Evolutionary conservation across 1,140 invertebrate species (phyloP), one percentile per base, ranked within the genome.

Genomic region (Spodoptera litura): DNA sequence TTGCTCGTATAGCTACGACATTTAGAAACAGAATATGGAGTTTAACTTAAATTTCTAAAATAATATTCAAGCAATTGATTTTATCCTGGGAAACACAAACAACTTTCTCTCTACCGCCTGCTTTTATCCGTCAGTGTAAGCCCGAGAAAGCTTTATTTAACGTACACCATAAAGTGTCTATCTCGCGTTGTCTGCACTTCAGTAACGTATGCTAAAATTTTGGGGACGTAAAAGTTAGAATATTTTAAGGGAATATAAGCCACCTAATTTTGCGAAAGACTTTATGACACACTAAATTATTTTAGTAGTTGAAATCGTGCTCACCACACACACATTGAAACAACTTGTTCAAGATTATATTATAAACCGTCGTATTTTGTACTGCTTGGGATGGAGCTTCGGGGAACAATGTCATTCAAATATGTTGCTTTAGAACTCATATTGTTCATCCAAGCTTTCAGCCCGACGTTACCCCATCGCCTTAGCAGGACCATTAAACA

Each of bases 241-340:
- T 75, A 75, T 62, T 75, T 75, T 62, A 38, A 73, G 35, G 56
- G 56, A 73, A 73, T 73, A 73, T 75, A 62, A 58, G 72, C 56
- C 52, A 52, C 72, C 25, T 75, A 75, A 75, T 75, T 61, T 52
- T 52, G 58, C 59, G 58, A 52, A 62, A 62, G 58, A 49, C 58
- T 75, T 75, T 61, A 75, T 73, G 44, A 49, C 8, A 75, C 49
- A 52, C 72, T 62, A 75, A 72, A 75, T 61, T 75, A 75, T 62
- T 75, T 74, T 62, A 62, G n/a, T 75, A 20, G 58, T 53, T 35
- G 25, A 75, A 62, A 27, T 13, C 49, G 53, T 75, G 25, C 11
- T 75, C 53, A 49, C 59, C 53, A n/a, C 38, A 73, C 44, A n/a
- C 71, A 35, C 35, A 49, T 20, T 59, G n/a, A 58, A 61, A 56